Base-by-base conservation (phyloP, 2,888 invertebrate species). In the Andrena haemorrhoa region DNA sequence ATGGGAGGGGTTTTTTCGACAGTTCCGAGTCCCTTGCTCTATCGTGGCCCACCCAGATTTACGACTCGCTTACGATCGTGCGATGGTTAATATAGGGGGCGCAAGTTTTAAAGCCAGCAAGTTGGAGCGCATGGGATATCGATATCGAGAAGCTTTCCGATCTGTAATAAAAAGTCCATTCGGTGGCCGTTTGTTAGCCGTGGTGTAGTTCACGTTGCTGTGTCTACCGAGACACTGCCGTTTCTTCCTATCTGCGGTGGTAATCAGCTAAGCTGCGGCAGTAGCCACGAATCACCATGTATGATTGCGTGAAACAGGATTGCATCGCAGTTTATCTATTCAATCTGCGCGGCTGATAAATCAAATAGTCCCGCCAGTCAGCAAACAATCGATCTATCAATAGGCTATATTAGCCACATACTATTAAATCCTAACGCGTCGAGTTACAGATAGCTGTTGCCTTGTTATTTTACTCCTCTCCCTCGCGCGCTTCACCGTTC, bases 1-100 rank as follows among this genome's bases (percentile, higher is more conserved):
- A 70, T 51, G 51, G 56, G 23, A 41, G 41, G 20, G 12, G 8
- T 51, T 73, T 76, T 76, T 79, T 49, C 49, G 33, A 58, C 33
- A 6, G 23, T 8, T 31, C 51, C 66, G 5, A 16, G 35, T 3
- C 31, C 47, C 16, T 35, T 16, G 47, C 26, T 61, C 65, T 35
- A 70, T 35, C 60, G n/a, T 26, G 35, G 3, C 8, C 33, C 16
- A 10, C 10, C 2, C 33, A 60, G 60, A 72, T 77, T 72, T 77
- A 77, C 72, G 72, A 41, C 33, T 6, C 41, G 41, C 69, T 58
- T 47, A 31, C 58, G 35, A n/a, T 10, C 65, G 20, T 26, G 47
- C 35, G 12, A 75, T 56, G 41, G 2, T 75, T 75, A 65, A 75
- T 79, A 41, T 2, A 51, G 68, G 23, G 26, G 26, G 6, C 16